Percentiles rank a stretch among this genome's conserved stretches.
Conservation (phyloP, 2,797 vertebrate species). For the Botia kubotai region DNA sequence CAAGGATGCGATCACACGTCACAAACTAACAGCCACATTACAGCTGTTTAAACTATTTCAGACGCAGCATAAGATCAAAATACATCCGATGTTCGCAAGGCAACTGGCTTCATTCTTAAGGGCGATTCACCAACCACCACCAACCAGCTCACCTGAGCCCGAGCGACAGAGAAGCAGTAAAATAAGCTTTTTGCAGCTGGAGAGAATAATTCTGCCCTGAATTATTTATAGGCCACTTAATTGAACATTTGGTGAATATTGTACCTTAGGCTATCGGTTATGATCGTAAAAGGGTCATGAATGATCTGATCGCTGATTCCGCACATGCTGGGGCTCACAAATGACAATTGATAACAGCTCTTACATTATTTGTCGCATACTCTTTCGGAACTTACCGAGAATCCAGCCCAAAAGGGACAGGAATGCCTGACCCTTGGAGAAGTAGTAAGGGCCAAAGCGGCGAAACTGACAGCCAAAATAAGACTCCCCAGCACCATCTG, state of each 20-base stretch:
- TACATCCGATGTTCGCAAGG: background rate
- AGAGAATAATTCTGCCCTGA: background rate
- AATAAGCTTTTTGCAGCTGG: background rate
- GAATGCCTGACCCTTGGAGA: conserved; percentile 95
- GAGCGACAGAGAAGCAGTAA: background rate
- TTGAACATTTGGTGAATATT: conserved; percentile 19
- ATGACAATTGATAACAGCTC: background rate
- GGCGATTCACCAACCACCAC: conserved; percentile 2
- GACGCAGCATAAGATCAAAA: conserved; percentile 5
- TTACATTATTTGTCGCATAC: background rate
- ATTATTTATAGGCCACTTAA: conserved; percentile 19
- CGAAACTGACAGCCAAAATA: conserved; percentile 96
- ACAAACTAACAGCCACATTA: conserved; percentile 5
- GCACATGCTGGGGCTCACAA: conserved; percentile 18
- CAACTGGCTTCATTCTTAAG: background rate
- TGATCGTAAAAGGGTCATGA: background rate
- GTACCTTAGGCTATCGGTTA: background rate
- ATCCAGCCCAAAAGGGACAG: conserved; percentile 98
- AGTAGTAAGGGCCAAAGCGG: conserved; percentile 94
- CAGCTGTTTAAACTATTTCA: background rate
- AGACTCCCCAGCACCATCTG: conserved; percentile 97
- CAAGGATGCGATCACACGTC: background rate
- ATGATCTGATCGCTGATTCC: conserved; percentile 16
- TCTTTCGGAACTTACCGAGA: conserved; percentile 87
- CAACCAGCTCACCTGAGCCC: conserved; percentile 27